phyloP scores from a whole-genome alignment of 53 echinoderm and acorn worm species.

The Luidia sarsii region DNA sequence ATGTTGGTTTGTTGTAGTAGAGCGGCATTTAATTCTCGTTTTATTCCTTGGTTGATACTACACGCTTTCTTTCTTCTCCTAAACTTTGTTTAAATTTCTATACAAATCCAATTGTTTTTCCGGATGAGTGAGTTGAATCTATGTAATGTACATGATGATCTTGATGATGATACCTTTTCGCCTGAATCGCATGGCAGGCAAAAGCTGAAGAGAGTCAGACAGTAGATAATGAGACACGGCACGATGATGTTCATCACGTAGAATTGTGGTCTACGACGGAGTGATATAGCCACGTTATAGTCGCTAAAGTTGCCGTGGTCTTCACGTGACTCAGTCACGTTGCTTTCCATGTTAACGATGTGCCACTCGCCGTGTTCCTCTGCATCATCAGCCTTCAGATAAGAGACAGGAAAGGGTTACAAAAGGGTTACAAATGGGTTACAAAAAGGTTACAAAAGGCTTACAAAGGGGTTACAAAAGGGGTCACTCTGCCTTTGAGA shows the following conservation, averaged over 20 bases:
- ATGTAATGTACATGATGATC: no score
- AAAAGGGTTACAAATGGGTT: no score
- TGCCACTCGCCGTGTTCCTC: slow-evolving; percentile 71
- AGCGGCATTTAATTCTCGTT: no score
- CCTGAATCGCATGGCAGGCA: slow-evolving; percentile 77
- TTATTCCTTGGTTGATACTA: no score
- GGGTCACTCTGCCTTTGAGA: no score
- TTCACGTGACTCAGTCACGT: background rate
- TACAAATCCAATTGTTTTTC: no score
- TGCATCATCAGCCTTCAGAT: slow-evolving; percentile 33
- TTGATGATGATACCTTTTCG: no score
- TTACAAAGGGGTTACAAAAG: no score
- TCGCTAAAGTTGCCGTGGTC: slow-evolving; percentile 73
- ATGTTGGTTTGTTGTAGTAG: no score
- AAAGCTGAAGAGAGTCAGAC: slow-evolving; percentile 76
- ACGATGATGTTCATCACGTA: slow-evolving; percentile 81
- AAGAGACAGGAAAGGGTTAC: no score
- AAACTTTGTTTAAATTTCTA: background rate
- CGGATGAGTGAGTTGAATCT: no score
- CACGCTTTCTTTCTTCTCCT: background rate
- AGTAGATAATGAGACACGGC: slow-evolving; percentile 79
- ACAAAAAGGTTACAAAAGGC: no score
- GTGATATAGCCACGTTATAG: slow-evolving; percentile 46
- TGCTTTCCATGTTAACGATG: slow-evolving; percentile 49
- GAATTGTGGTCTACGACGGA: slow-evolving; percentile 67